These are phyloP conservation scores for Ectropis crepuscularia DNA, from an alignment of 2,888 invertebrate genomes.

Conservation along the genomic window DNA sequence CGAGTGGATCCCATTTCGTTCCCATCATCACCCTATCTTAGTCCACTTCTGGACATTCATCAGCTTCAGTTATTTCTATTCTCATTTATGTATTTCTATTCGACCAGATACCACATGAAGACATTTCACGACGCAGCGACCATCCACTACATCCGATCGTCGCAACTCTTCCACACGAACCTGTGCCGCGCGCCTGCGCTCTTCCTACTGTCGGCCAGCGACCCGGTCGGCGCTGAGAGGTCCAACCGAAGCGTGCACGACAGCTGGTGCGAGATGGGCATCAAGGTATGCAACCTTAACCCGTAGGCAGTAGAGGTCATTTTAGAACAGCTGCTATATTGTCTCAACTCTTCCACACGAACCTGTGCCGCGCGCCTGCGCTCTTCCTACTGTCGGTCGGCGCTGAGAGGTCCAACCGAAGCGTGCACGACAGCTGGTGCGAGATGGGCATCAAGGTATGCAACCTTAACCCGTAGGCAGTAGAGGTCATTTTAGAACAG, in stretches of 20 bases:
- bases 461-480: too few species aligned
- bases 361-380: conserved; percentile 89
- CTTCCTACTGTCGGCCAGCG: conserved; percentile 87
- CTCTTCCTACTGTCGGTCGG: conserved; percentile 92
- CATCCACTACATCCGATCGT: conserved; percentile 92
- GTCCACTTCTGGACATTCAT: too few species aligned
- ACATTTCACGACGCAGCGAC: conserved; percentile 93
- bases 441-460: conserved; percentile 90
- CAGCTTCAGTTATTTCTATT: too few species aligned
- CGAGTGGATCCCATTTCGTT: too few species aligned
- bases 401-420: conserved; percentile 88
- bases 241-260: conserved; percentile 90
- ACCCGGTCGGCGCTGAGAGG: conserved; percentile 89
- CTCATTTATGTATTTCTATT: conserved; percentile 37
- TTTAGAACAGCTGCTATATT: too few species aligned
- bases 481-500: too few species aligned
- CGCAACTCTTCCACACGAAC: conserved; percentile 92
- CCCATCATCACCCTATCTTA: too few species aligned
- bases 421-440: conserved; percentile 90
- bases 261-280: conserved; percentile 90
- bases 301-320: background rate
- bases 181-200: conserved; percentile 90
- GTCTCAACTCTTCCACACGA: conserved; percentile 93
- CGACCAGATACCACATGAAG: conserved; percentile 90
- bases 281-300: conserved; percentile 82